A percentile compares a stretch with the other conserved stretches of the same genome.
Evolutionary conservation across 2,113 vertebrate species (phyloP).

Genomic region (Lipophrys pholis): DNA sequence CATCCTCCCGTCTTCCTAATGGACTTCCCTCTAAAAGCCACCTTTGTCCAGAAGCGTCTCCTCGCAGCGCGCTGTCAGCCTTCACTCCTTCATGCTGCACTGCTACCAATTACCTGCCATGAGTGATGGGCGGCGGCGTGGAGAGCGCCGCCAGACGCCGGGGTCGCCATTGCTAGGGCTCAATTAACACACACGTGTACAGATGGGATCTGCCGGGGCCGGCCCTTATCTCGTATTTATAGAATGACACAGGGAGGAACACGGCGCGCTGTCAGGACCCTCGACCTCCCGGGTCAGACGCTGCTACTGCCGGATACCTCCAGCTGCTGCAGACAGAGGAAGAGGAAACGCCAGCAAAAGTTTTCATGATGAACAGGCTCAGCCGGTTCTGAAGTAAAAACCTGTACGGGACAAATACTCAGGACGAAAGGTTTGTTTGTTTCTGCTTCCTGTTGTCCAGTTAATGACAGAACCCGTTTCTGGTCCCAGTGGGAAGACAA

Average conservation of each 20-base stretch:
- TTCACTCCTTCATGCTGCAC: slow-evolving; percentile 16
- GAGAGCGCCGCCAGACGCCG: slow-evolving; percentile 40
- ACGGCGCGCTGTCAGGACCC: slow-evolving; percentile 52
- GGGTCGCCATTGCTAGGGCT: slow-evolving; percentile 70
- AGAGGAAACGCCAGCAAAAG: slow-evolving; percentile 25
- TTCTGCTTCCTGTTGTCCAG: too few species aligned
- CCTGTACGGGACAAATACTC: too few species aligned
- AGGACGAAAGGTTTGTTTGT: too few species aligned
- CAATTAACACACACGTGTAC: slow-evolving; percentile 75
- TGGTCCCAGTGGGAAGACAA: too few species aligned
- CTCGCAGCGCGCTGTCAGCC: slow-evolving; percentile 32
- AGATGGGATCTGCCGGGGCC: slow-evolving; percentile 64
- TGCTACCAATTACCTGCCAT: slow-evolving; percentile 74
- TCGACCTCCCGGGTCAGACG: slow-evolving; percentile 57
- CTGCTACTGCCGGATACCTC: slow-evolving; percentile 45
- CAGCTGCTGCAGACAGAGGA: slow-evolving; percentile 34
- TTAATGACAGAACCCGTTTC: too few species aligned
- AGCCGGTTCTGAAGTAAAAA: too few species aligned
- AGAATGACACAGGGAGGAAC: slow-evolving; percentile 69
- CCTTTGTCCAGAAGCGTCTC: slow-evolving; percentile 12
- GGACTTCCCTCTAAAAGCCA: background rate
- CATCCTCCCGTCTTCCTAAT: background rate
- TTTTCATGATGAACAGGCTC: too few species aligned
- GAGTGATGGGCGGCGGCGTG: slow-evolving; percentile 65
- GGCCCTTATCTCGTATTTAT: slow-evolving; percentile 75